Evolutionary conservation across 2,888 invertebrate genomes (phyloP), one percentile per base, ranked within the genome.

Genomic region (Chydorus sphaericus): DNA sequence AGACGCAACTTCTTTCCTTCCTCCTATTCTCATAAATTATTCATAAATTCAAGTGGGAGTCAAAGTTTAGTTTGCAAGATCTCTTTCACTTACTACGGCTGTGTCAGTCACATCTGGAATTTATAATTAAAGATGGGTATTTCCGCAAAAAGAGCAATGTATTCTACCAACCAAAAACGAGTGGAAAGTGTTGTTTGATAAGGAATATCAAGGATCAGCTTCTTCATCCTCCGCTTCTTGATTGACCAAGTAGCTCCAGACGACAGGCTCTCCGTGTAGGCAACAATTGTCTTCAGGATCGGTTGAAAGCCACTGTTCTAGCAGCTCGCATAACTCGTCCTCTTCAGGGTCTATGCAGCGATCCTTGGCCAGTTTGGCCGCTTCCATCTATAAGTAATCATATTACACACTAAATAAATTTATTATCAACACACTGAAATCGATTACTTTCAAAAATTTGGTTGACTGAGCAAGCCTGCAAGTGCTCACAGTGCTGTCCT

Each of bases 111-210:
- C n/a, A n/a, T n/a, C n/a, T n/a, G n/a, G n/a, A n/a, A n/a, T n/a
- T n/a, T n/a, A n/a, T n/a, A n/a, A n/a, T n/a, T n/a, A n/a, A n/a
- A n/a, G n/a, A n/a, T n/a, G n/a, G n/a, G n/a, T n/a, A n/a, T n/a
- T n/a, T n/a, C n/a, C n/a, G n/a, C n/a, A n/a, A n/a, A n/a, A n/a
- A n/a, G n/a, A n/a, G n/a, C n/a, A n/a, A n/a, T n/a, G n/a, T n/a
- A n/a, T n/a, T n/a, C n/a, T n/a, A n/a, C n/a, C n/a, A n/a, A n/a
- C n/a, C n/a, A n/a, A n/a, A n/a, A n/a, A n/a, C n/a, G n/a, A n/a
- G n/a, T n/a, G n/a, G n/a, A n/a, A n/a, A n/a, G 58, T 78, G 71
- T 14, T 75, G 18, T 20, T 44, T 8, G 23, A n/a, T n/a, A n/a
- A 23, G 23, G 11, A 11, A 18, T 23, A 11, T 44, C 26, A 44